phyloP scores from a whole-genome alignment of 2,113 vertebrate species.

The Rhizomys pruinosus region DNA sequence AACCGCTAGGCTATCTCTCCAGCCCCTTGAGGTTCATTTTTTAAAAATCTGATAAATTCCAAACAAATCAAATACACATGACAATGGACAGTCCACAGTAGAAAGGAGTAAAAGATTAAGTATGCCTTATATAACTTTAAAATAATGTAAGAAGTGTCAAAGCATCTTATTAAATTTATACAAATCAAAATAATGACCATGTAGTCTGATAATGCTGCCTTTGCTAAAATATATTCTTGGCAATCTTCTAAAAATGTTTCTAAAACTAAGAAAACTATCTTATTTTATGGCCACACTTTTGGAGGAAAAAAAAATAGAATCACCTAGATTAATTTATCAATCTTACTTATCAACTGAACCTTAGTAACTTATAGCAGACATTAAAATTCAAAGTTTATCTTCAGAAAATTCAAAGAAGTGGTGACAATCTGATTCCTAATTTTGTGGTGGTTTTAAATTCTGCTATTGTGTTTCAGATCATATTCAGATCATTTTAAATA shows the following conservation, averaged over 20 bases:
- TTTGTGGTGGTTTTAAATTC: background rate
- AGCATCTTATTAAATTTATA: background rate
- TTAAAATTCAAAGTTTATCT: constrained; percentile 3
- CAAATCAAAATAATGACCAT: constrained; percentile 32
- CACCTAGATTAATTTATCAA: background rate
- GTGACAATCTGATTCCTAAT: background rate
- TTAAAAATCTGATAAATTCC: background rate
- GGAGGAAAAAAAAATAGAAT: background rate
- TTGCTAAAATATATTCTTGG: background rate
- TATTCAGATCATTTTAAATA: background rate
- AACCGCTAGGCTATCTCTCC: too few relatives aligned
- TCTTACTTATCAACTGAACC: background rate
- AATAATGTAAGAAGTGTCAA: background rate
- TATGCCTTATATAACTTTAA: background rate
- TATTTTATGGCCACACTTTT: background rate
- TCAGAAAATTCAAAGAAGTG: constrained; percentile 12
- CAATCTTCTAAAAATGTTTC: constrained; percentile 10
- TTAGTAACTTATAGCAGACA: background rate
- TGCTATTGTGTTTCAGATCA: constrained; percentile 8
- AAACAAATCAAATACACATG: constrained; percentile 33
- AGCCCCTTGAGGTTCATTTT: too few relatives aligned
- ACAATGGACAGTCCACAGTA: background rate
- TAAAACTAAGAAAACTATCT: background rate
- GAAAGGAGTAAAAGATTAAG: constrained; percentile 9
- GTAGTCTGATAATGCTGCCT: constrained; percentile 16